Evolutionary conservation across 2,113 vertebrate species (phyloP).

Genomic region (Pteropus alecto): DNA sequence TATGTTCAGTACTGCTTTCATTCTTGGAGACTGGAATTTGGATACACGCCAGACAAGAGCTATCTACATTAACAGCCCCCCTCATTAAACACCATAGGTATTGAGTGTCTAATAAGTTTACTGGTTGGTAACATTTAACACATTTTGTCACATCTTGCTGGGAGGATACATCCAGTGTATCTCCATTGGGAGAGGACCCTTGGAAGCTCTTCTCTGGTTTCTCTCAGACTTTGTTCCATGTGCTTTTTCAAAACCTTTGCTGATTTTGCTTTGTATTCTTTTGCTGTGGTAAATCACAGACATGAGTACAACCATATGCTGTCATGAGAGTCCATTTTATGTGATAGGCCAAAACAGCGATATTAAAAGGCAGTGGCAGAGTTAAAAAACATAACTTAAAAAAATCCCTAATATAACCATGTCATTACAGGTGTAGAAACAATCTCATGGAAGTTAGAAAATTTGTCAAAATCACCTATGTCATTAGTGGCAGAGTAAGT

Average conservation of each 20-base stretch:
- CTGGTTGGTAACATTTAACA: not conserved
- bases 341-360: not conserved
- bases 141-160: not conserved
- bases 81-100: not conserved
- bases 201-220: not conserved
- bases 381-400: not conserved
- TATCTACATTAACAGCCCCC: not conserved
- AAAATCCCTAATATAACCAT: not conserved
- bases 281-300: not conserved
- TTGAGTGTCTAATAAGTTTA: not conserved
- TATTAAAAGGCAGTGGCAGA: slow-evolving; percentile 24
- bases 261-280: slow-evolving; percentile 25
- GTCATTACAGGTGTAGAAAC: not conserved
- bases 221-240: not conserved
- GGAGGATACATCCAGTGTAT: not conserved
- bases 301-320: not conserved
- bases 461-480: not conserved
- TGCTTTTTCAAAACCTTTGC: not conserved
- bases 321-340: not conserved
- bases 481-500: not conserved
- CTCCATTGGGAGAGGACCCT: not conserved
- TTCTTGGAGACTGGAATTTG: not conserved
- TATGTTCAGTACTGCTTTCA: not conserved
- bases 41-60: not conserved
- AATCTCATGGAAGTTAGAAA: not conserved